Evolutionary conservation across 2,797 vertebrate species (phyloP).

Genomic region (Philypnodon macrostomus): DNA sequence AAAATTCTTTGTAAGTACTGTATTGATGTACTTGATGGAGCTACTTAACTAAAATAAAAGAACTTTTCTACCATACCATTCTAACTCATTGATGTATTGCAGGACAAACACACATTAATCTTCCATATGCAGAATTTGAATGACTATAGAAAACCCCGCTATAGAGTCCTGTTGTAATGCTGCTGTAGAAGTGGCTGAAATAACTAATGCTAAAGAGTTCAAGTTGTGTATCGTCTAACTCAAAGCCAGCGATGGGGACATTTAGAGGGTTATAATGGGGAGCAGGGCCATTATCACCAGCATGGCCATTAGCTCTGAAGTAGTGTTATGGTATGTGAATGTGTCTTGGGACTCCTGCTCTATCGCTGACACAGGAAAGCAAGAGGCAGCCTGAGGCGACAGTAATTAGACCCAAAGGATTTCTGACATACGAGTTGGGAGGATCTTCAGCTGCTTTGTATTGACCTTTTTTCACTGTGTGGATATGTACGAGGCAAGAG

Average conservation of each 20-base stretch:
- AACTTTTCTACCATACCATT: no score
- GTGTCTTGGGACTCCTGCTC: slow-evolving; percentile 32
- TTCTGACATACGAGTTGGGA: slow-evolving; percentile 54
- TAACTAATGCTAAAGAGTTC: no score
- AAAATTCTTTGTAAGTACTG: no score
- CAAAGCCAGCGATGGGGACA: slow-evolving; percentile 8
- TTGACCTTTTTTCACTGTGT: slow-evolving; percentile 35
- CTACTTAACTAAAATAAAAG: no score
- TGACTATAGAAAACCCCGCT: no score
- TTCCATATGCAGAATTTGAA: no score
- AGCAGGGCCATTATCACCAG: slow-evolving; percentile 46
- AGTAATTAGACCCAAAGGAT: slow-evolving; percentile 65
- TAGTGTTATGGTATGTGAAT: slow-evolving; percentile 26
- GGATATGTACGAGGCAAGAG: slow-evolving; percentile 30
- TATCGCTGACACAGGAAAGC: slow-evolving; percentile 54
- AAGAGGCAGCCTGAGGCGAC: slow-evolving; percentile 44
- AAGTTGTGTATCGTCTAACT: no score
- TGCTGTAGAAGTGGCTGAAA: slow-evolving; percentile 6
- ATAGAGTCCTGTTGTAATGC: slow-evolving; percentile 12
- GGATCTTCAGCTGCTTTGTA: slow-evolving; percentile 56
- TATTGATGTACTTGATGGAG: no score
- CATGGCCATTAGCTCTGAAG: slow-evolving; percentile 35
- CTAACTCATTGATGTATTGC: no score
- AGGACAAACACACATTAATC: no score
- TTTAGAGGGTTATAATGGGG: slow-evolving; percentile 42